Percentiles rank a stretch among this genome's conserved stretches.
phyloP scores from a whole-genome alignment of 2,113 vertebrate species.

The Clarias gariepinus region DNA sequence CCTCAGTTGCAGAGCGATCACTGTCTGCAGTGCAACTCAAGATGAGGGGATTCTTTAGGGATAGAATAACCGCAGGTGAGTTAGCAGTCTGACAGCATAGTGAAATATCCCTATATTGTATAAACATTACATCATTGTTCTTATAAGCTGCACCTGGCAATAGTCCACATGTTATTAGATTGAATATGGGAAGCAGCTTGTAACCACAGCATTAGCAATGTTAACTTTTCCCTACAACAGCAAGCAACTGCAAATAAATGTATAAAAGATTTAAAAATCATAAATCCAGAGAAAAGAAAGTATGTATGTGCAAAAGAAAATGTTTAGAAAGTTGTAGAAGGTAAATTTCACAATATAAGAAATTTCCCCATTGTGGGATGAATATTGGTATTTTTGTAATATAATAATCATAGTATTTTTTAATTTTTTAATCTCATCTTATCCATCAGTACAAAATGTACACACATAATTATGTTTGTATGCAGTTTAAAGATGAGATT shows the following conservation, averaged over 20 bases:
- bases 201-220: conserved; percentile 30
- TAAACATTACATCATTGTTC: conserved; percentile 74
- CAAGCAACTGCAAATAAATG: not conserved
- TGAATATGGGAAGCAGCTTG: conserved; percentile 51
- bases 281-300: not conserved
- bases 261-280: not conserved
- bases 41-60: conserved; percentile 65
- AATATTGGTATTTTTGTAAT: too few species aligned
- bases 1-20: conserved; percentile 63
- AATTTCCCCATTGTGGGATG: too few species aligned
- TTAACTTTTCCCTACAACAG: conserved; percentile 7
- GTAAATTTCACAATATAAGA: not conserved
- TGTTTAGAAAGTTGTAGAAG: not conserved
- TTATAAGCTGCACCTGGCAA: conserved; percentile 68
- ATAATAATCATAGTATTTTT: too few species aligned
- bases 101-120: conserved; percentile 73
- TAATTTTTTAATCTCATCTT: too few species aligned
- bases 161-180: conserved; percentile 64
- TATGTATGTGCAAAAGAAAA: not conserved
- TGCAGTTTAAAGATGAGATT: not conserved
- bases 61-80: conserved; percentile 76
- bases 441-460: not conserved
- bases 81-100: conserved; percentile 69
- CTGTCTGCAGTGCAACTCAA: conserved; percentile 60
- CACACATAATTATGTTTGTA: not conserved